Percentiles rank a stretch among this genome's conserved stretches.
phyloP scores from a whole-genome alignment of 2,797 vertebrate genomes.

The Ctenochaetus hawaiiensis region DNA sequence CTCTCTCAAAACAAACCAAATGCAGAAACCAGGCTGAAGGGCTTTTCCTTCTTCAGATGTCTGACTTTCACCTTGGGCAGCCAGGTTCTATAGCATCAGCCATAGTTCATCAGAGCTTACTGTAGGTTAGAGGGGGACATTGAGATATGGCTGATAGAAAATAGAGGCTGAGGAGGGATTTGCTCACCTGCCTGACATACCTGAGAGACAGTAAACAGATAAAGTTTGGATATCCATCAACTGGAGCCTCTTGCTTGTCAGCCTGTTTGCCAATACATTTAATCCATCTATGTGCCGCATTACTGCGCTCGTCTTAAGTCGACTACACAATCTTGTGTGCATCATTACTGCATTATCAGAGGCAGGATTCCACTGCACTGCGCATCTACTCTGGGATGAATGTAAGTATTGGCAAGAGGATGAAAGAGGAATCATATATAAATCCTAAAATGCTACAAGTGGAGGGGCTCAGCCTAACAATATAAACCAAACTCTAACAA shows the following conservation, averaged over 20 bases:
- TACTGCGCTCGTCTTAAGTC: slow-evolving; percentile 39
- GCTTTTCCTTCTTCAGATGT: slow-evolving; percentile 30
- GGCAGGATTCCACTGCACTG: slow-evolving; percentile 30
- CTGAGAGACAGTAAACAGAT: slow-evolving; percentile 78
- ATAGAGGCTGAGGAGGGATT: slow-evolving; percentile 73
- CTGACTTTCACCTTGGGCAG: slow-evolving; percentile 48
- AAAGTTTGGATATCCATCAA: slow-evolving; percentile 72
- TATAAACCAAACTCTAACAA: slow-evolving; percentile 1
- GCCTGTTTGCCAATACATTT: slow-evolving; percentile 66
- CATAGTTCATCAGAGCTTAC: slow-evolving; percentile 69
- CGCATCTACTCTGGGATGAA: slow-evolving; percentile 24
- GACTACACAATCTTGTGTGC: slow-evolving; percentile 45
- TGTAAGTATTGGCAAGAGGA: slow-evolving; percentile 21
- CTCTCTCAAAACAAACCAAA: background rate
- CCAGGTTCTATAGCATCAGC: slow-evolving; percentile 39
- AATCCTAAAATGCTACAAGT: slow-evolving; percentile 18
- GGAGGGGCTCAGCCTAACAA: background rate
- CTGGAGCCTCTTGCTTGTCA: slow-evolving; percentile 55
- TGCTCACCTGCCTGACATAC: slow-evolving; percentile 71
- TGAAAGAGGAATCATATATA: slow-evolving; percentile 23
- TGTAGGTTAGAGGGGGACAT: slow-evolving; percentile 67
- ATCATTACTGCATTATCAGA: slow-evolving; percentile 55
- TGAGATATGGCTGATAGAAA: slow-evolving; percentile 75
- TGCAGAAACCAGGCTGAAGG: slow-evolving; percentile 6
- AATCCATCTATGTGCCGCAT: slow-evolving; percentile 60